Conservation (phyloP, 2,888 invertebrate genomes). For the Allophyes oxyacanthae region DNA sequence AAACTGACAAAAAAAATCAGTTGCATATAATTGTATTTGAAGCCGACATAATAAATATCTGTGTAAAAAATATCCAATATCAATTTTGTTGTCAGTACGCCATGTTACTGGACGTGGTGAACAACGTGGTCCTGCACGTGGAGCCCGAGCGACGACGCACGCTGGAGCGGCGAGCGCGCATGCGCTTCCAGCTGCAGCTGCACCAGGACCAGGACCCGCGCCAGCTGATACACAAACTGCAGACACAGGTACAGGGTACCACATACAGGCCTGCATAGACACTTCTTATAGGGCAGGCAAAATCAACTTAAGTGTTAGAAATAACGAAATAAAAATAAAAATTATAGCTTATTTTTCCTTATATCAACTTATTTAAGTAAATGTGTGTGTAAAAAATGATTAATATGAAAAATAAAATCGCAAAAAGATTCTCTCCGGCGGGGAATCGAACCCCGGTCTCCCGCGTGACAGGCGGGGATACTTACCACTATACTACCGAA, state of each 20-base stretch:
- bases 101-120: slow-evolving; percentile 99
- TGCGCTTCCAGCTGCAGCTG: slow-evolving; percentile 98
- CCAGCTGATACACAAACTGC: slow-evolving; percentile 96
- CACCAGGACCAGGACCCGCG: slow-evolving; percentile 97
- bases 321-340: too few relatives aligned
- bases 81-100: slow-evolving; percentile 91
- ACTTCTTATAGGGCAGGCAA: too few relatives aligned
- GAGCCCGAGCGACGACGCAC: slow-evolving; percentile 98
- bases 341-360: too few relatives aligned
- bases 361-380: too few relatives aligned
- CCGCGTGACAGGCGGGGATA: slow-evolving; percentile 90
- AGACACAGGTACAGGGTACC: slow-evolving; percentile 91
- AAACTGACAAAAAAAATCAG: too few relatives aligned
- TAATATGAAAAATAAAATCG: slow-evolving; percentile 12
- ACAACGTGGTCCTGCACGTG: slow-evolving; percentile 98
- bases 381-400: rapidly evolving
- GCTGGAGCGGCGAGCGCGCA: slow-evolving; percentile 95
- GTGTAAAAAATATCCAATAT: too few relatives aligned
- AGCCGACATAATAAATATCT: too few relatives aligned
- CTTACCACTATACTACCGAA: slow-evolving; percentile 90
- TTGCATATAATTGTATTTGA: too few relatives aligned
- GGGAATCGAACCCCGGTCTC: slow-evolving; percentile 90
- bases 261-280: too few relatives aligned
- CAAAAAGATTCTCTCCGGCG: slow-evolving; percentile 81
- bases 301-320: neutral